These are phyloP conservation scores for Ormyrus labotus DNA, from an alignment of 2,888 invertebrate species.

Conservation along the genomic window DNA sequence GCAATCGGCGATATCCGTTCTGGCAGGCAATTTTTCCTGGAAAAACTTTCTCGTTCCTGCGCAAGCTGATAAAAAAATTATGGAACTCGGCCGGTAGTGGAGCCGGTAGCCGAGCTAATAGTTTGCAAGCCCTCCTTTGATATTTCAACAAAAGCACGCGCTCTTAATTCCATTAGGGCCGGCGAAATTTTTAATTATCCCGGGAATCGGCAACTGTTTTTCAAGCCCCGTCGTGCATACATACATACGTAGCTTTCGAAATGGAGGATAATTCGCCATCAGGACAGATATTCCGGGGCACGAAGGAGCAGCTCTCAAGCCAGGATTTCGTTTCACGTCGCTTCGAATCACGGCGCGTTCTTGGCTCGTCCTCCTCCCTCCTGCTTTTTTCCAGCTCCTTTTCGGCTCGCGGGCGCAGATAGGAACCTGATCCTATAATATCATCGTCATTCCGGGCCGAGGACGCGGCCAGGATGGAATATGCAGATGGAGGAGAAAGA, in stretches of 20 bases:
- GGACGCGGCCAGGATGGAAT: slow-evolving; percentile 61
- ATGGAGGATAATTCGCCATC: slow-evolving; percentile 56
- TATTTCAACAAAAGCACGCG: slow-evolving; percentile 39
- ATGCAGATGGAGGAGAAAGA: slow-evolving; percentile 60
- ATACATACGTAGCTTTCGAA: slow-evolving; percentile 37
- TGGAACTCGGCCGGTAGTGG: slow-evolving; percentile 36
- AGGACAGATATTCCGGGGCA: slow-evolving; percentile 43
- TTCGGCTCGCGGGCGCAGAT: slow-evolving; percentile 45
- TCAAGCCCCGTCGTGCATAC: slow-evolving; percentile 6
- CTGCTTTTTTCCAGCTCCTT: slow-evolving; percentile 46
- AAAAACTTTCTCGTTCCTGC: slow-evolving; percentile 52
- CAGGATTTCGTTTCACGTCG: slow-evolving; percentile 58
- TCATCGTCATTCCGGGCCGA: slow-evolving; percentile 64
- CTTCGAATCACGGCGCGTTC: slow-evolving; percentile 54
- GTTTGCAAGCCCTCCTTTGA: slow-evolving; percentile 44
- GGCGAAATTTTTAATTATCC: slow-evolving; percentile 39
- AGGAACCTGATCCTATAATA: slow-evolving; percentile 69
- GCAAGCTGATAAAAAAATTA: slow-evolving; percentile 50
- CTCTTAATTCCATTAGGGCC: slow-evolving; percentile 37
- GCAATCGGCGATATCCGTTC: slow-evolving; percentile 59
- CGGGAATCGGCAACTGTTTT: neutral
- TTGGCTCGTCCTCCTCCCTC: slow-evolving; percentile 36
- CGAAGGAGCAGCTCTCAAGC: slow-evolving; percentile 50
- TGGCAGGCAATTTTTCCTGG: slow-evolving; percentile 58
- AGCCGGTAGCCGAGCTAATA: slow-evolving; percentile 21